Percentiles rank a stretch among this genome's conserved stretches.
phyloP scores from a whole-genome alignment of 2,888 invertebrate species.

The Nasonovia ribisnigri region DNA sequence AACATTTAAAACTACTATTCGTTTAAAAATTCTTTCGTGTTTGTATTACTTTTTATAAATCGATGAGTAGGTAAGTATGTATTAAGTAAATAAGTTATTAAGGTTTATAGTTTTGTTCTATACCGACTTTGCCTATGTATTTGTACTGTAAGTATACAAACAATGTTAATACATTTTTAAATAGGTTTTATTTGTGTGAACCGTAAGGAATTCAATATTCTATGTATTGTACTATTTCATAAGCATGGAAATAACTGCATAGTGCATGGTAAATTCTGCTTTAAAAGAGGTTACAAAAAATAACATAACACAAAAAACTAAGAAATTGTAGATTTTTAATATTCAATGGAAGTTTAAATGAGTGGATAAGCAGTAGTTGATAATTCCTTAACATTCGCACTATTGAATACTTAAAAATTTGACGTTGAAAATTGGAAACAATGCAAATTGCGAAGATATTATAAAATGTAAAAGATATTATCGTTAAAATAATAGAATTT shows the following conservation, averaged over 20 bases:
- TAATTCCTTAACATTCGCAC: background rate
- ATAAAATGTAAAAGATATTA: background rate
- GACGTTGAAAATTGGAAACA: background rate
- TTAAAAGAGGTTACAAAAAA: background rate
- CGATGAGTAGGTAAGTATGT: background rate
- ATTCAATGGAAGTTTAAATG: background rate
- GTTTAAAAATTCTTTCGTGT: background rate
- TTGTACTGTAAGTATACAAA: background rate
- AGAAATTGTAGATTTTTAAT: background rate
- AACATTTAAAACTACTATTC: background rate
- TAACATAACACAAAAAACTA: background rate
- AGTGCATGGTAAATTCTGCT: background rate
- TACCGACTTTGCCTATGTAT: background rate
- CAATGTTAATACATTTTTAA: background rate
- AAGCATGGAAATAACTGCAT: background rate
- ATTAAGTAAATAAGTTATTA: background rate
- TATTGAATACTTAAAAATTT: background rate
- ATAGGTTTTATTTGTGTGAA: background rate
- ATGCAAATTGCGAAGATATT: background rate
- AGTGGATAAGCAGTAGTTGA: background rate
- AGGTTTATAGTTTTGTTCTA: background rate
- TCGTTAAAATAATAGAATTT: background rate
- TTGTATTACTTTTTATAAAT: background rate
- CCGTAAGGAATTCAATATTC: background rate
- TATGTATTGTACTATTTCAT: background rate